phyloP scores from a whole-genome alignment of 2,888 invertebrate genomes.

The Allophyes oxyacanthae region DNA sequence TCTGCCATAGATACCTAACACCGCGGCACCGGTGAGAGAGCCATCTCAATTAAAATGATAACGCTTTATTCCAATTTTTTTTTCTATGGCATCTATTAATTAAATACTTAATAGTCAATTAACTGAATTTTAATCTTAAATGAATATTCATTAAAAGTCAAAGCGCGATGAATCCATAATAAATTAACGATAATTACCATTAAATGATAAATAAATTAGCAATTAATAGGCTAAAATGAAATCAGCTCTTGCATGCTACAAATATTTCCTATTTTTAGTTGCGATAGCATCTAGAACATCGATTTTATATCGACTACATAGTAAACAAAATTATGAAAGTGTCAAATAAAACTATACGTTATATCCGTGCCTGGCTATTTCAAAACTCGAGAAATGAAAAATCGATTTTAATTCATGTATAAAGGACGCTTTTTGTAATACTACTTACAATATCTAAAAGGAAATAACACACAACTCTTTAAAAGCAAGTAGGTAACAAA shows the following conservation, averaged over 20 bases:
- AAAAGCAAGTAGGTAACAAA: too few relatives aligned
- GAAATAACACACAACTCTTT: too few relatives aligned
- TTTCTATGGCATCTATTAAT: background rate
- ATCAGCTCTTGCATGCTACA: conserved; percentile 5
- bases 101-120: background rate
- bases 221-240: conserved; percentile 24
- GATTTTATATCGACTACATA: conserved; percentile 11
- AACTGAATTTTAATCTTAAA: background rate
- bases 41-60: too few relatives aligned
- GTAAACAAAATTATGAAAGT: conserved; percentile 22
- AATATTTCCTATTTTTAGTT: conserved; percentile 13
- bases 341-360: conserved; percentile 28
- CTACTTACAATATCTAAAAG: too few relatives aligned
- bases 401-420: too few relatives aligned
- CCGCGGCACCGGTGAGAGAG: too few relatives aligned
- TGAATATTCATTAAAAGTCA: conserved; percentile 18
- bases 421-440: too few relatives aligned
- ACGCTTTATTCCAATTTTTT: too few relatives aligned
- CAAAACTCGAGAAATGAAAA: too few relatives aligned
- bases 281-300: conserved; percentile 36
- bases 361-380: background rate
- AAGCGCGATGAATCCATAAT: conserved; percentile 9
- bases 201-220: conserved; percentile 20
- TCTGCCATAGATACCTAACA: too few relatives aligned
- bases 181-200: conserved; percentile 10